A percentile compares a stretch with the other conserved stretches of the same genome.
Conservation (phyloP, 2,113 vertebrate species). For the Terrapene triunguis region DNA sequence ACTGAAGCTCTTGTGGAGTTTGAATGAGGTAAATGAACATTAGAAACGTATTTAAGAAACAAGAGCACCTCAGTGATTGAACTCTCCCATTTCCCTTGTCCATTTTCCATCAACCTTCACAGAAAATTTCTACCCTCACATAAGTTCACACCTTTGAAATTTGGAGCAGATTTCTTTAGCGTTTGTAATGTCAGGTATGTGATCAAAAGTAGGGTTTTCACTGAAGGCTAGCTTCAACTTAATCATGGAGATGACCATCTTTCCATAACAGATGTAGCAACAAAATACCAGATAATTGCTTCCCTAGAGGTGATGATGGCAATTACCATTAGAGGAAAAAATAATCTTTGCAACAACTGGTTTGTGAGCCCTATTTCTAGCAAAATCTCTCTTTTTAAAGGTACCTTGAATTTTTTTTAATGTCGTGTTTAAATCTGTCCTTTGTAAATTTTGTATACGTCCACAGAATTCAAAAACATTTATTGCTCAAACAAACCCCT, state of each 20-base stretch:
- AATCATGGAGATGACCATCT: not conserved
- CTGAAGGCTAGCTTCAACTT: not conserved
- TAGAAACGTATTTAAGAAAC: accelerated
- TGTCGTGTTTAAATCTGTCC: conserved; percentile 58
- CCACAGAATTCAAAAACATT: conserved; percentile 28
- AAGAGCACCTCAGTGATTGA: accelerated
- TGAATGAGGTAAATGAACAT: not conserved
- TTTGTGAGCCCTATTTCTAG: not conserved
- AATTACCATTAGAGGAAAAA: conserved; percentile 44
- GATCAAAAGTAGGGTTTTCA: not conserved
- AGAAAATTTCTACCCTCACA: not conserved
- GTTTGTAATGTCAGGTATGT: not conserved
- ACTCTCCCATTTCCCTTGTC: accelerated
- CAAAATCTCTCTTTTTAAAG: not conserved
- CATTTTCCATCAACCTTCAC: not conserved
- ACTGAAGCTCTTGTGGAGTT: not conserved
- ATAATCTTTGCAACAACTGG: not conserved
- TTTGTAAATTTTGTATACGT: conserved; percentile 64
- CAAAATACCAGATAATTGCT: conserved; percentile 22
- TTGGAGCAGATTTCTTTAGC: not conserved
- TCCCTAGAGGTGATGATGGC: conserved; percentile 20
- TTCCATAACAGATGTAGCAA: not conserved
- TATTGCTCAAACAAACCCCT: not conserved
- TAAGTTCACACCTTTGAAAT: not conserved
- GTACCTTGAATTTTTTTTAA: conserved; percentile 43